These are phyloP conservation scores for Aporophyla nigra DNA, from an alignment of 2,888 invertebrate genomes.

Conservation along the genomic window DNA sequence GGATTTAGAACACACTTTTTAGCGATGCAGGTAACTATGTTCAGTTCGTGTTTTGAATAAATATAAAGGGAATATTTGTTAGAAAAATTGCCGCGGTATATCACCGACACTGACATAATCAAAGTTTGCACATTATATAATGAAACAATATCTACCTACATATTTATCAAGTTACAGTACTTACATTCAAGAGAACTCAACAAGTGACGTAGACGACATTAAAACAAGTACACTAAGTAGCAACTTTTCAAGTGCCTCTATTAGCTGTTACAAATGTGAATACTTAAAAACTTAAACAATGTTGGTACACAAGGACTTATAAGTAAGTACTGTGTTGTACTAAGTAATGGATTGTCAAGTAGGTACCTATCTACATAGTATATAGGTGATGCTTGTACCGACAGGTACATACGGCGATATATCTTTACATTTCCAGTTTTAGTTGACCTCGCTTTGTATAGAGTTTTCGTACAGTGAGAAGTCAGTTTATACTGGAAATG, in stretches of 20 bases:
- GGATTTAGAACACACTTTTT: no score
- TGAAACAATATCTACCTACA: constrained; percentile 7
- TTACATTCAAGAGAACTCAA: constrained; percentile 10
- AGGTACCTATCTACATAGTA: not conserved
- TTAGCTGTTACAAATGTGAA: constrained; percentile 25
- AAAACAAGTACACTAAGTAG: constrained; percentile 11
- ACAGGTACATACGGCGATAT: no score
- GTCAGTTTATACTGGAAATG: no score
- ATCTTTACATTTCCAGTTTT: no score
- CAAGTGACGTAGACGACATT: constrained; percentile 16
- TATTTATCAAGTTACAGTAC: constrained; percentile 6
- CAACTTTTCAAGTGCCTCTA: constrained; percentile 25
- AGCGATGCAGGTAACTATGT: no score
- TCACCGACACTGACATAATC: not conserved
- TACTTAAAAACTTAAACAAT: constrained; percentile 38
- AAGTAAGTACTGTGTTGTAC: constrained; percentile 14
- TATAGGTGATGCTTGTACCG: constrained; percentile 3
- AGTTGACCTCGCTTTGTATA: no score
- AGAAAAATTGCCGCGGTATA: no score
- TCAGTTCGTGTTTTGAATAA: no score
- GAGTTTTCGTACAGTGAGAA: no score
- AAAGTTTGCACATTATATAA: constrained; percentile 4
- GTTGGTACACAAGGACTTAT: constrained; percentile 23
- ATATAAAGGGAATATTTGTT: no score
- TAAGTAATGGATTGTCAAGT: constrained; percentile 55